A percentile compares a stretch with the other conserved stretches of the same genome.
These are phyloP conservation scores for Heterohyrax brucei DNA, from an alignment of 2,797 vertebrate genomes.

Conservation along the genomic window DNA sequence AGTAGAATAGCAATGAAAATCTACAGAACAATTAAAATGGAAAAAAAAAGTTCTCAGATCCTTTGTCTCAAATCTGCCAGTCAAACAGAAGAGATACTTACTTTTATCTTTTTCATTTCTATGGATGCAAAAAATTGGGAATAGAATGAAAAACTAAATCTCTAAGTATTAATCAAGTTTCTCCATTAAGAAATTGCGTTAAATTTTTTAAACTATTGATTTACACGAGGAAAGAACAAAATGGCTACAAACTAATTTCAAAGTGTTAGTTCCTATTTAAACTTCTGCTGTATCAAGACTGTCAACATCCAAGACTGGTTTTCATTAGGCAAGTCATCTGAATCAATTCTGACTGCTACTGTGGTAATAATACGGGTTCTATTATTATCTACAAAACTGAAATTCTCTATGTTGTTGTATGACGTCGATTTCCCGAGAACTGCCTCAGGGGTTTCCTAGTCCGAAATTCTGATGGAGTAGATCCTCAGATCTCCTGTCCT, in stretches of 20 bases:
- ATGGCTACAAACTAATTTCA: conserved; percentile 39
- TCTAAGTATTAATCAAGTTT: conserved; percentile 10
- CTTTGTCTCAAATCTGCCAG: conserved; percentile 14
- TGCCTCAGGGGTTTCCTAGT: background rate
- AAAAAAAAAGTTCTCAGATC: conserved; percentile 25
- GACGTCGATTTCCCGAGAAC: background rate
- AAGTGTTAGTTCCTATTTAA: background rate
- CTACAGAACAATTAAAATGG: conserved; percentile 36
- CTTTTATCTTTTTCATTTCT: conserved; percentile 44
- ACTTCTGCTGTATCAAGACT: background rate
- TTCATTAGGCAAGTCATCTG: background rate
- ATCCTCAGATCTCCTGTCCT: background rate
- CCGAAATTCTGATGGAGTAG: background rate
- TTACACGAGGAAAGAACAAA: conserved; percentile 30
- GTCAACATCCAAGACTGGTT: background rate
- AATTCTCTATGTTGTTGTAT: background rate
- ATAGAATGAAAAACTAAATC: background rate
- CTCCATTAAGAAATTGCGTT: background rate
- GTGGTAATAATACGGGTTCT: conserved; percentile 48
- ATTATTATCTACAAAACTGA: background rate
- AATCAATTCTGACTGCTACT: conserved; percentile 25
- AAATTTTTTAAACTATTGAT: conserved; percentile 54
- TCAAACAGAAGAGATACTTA: background rate
- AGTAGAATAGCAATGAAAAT: background rate
- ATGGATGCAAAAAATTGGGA: background rate